Conservation (phyloP, 2,888 invertebrate species). For the Agrilus cyanescens region DNA sequence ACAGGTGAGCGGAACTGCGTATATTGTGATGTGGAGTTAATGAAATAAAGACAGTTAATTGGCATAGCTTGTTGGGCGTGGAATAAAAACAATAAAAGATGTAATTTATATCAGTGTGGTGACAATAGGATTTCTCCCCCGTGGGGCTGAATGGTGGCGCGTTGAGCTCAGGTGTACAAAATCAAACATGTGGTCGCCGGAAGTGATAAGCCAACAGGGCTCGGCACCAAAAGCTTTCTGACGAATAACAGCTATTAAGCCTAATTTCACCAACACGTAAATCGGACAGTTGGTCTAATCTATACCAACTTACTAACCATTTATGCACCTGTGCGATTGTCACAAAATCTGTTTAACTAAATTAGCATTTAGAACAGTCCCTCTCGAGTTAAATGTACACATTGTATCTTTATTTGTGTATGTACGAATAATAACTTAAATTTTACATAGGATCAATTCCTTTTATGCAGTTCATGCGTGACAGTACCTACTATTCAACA, state of each 20-base stretch:
- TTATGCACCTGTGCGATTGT: slow-evolving; percentile 10
- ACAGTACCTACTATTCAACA: too few species aligned
- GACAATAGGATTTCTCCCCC: background rate
- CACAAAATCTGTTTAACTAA: slow-evolving; percentile 5
- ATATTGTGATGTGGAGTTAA: too few species aligned
- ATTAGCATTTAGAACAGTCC: too few species aligned
- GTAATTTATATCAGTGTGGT: background rate
- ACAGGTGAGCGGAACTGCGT: too few species aligned
- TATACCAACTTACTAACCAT: slow-evolving; percentile 9
- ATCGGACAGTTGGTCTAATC: slow-evolving; percentile 10
- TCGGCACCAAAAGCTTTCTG: slow-evolving; percentile 8
- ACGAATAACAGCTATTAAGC: slow-evolving; percentile 14
- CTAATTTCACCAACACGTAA: slow-evolving; percentile 19
- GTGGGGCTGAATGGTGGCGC: slow-evolving; percentile 4
- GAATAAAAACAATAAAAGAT: too few species aligned
- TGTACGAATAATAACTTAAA: too few species aligned
- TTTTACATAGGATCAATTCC: too few species aligned
- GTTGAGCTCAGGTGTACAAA: slow-evolving; percentile 16
- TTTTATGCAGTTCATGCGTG: too few species aligned
- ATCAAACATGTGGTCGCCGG: slow-evolving; percentile 23
- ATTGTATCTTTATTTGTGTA: too few species aligned
- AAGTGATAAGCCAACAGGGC: slow-evolving; percentile 14
- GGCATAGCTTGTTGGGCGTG: too few species aligned
- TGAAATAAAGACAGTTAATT: too few species aligned
- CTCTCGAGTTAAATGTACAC: too few species aligned